phyloP scores from a whole-genome alignment of 2,888 invertebrate genomes.

The Orchesellides sinensis region DNA sequence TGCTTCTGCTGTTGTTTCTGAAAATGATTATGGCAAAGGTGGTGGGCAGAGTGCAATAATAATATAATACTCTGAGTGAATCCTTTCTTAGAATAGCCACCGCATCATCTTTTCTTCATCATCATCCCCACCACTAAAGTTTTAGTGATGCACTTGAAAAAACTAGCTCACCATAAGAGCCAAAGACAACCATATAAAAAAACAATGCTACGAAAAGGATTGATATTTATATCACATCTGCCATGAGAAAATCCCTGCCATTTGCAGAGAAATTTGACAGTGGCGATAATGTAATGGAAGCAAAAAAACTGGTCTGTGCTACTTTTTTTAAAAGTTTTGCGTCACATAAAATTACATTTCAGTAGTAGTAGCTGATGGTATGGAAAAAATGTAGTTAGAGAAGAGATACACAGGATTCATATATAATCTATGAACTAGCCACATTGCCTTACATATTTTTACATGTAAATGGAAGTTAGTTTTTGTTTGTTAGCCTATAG shows the following conservation, averaged over 20 bases:
- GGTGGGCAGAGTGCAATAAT: conserved; percentile 39
- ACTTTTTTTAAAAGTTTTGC: conserved; percentile 75
- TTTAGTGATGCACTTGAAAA: conserved; percentile 53
- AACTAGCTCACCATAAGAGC: conserved; percentile 49
- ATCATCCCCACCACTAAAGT: conserved; percentile 4
- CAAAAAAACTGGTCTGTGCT: conserved; percentile 75
- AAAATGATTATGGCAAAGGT: conserved; percentile 59
- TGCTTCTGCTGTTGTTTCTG: conserved; percentile 30
- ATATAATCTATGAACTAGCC: neutral
- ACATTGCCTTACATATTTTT: too few relatives aligned
- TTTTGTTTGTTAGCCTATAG: neutral
- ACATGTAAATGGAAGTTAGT: neutral
- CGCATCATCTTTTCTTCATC: conserved; percentile 29
- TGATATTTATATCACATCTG: conserved; percentile 71
- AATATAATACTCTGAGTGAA: conserved; percentile 38
- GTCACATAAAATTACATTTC: conserved; percentile 70
- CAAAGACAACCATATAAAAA: conserved; percentile 21
- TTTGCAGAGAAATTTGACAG: conserved; percentile 75
- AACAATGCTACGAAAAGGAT: conserved; percentile 45
- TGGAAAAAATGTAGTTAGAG: conserved; percentile 63
- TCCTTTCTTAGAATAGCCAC: conserved; percentile 63
- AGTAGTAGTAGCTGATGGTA: conserved; percentile 62
- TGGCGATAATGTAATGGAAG: conserved; percentile 75
- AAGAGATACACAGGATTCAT: conserved; percentile 35
- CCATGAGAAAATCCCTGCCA: conserved; percentile 74